These are phyloP conservation scores for Dicerorhinus sumatrensis DNA, from an alignment of 2,113 vertebrate species.

Conservation along the genomic window DNA sequence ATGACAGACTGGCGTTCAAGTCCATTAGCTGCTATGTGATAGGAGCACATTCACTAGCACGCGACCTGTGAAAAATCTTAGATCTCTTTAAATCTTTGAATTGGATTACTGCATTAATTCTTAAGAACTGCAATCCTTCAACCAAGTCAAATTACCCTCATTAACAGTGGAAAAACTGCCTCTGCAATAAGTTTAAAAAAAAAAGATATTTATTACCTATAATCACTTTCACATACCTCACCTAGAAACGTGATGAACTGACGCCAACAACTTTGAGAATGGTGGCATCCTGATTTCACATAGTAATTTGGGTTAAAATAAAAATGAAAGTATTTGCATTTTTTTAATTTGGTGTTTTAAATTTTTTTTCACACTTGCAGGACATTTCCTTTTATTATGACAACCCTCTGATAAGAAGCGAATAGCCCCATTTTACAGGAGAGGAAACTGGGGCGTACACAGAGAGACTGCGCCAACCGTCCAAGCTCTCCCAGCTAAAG, in stretches of 20 bases:
- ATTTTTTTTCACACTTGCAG: not conserved
- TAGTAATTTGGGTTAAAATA: conserved; percentile 13
- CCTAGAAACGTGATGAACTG: conserved; percentile 84
- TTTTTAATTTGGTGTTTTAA: not conserved
- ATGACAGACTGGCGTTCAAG: conserved; percentile 99
- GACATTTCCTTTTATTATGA: not conserved
- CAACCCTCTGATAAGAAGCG: not conserved
- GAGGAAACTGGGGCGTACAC: not conserved
- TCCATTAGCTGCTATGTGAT: conserved; percentile 99
- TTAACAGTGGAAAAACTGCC: conserved; percentile 99
- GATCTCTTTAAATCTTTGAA: conserved; percentile 99
- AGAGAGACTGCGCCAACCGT: not conserved
- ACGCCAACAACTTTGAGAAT: conserved; percentile 65
- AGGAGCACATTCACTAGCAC: conserved; percentile 96
- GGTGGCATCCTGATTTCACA: not conserved
- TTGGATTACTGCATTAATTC: conserved; percentile 99
- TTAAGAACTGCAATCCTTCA: conserved; percentile 99
- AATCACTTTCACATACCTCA: conserved; percentile 92
- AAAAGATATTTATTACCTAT: conserved; percentile 98
- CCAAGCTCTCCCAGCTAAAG: not conserved
- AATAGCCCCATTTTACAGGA: not conserved
- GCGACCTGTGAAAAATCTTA: conserved; percentile 99
- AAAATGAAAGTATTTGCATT: not conserved
- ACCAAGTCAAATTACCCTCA: conserved; percentile 99
- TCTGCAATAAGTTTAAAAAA: conserved; percentile 97